Evolutionary conservation across 2,113 vertebrate genomes (phyloP).

Genomic region (Petaurus breviceps): DNA sequence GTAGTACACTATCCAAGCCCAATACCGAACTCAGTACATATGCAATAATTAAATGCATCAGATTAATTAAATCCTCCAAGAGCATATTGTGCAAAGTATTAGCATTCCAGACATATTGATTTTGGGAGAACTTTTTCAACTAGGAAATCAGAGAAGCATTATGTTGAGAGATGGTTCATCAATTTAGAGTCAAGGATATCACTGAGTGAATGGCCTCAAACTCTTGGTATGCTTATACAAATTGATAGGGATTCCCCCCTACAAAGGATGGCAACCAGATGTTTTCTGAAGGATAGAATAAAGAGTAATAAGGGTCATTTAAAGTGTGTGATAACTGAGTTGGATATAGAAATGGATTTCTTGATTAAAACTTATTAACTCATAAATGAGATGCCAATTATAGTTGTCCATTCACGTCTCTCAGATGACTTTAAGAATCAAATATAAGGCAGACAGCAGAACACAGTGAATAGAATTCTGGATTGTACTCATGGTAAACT

Average conservation of each 20-base stretch:
- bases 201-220: conserved; percentile 35
- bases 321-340: not conserved
- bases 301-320: not conserved
- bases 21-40: conserved; percentile 29
- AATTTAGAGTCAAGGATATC: conserved; percentile 27
- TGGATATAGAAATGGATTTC: not conserved
- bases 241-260: not conserved
- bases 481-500: not conserved
- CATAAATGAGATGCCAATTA: not conserved
- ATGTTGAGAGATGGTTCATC: conserved; percentile 7
- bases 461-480: not conserved
- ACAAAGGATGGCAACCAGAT: not conserved
- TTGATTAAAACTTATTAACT: not conserved
- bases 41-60: conserved; percentile 57
- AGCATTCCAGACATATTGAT: conserved; percentile 30
- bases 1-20: conserved; percentile 32
- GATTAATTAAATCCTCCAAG: conserved; percentile 58
- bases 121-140: conserved; percentile 52
- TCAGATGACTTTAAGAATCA: not conserved
- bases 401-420: not conserved
- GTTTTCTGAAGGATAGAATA: not conserved
- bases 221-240: not conserved
- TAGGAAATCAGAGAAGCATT: conserved; percentile 23
- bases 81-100: conserved; percentile 49
- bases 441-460: not conserved